phyloP scores from a whole-genome alignment of 2,797 vertebrate species.

The Hyperoplus immaculatus region DNA sequence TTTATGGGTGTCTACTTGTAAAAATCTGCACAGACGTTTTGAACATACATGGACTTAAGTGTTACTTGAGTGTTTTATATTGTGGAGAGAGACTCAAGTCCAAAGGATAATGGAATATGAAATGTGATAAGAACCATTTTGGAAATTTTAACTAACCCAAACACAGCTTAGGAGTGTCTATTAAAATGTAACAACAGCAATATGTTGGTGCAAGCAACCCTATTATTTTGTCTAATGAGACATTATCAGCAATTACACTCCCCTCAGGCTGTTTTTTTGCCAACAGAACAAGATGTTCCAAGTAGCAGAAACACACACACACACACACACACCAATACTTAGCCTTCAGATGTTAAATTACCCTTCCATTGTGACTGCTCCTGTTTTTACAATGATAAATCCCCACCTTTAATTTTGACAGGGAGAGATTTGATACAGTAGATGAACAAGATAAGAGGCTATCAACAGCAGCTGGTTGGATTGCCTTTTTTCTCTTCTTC shows the following conservation, averaged over 20 bases:
- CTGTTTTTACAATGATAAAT: not conserved
- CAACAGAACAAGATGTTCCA: constrained; percentile 21
- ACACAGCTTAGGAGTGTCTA: constrained; percentile 23
- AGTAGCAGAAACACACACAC: not conserved
- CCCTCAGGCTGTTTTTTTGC: constrained; percentile 22
- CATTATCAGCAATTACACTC: constrained; percentile 38
- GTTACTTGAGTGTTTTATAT: no score
- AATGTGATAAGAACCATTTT: no score
- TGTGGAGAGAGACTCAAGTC: no score
- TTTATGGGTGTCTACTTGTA: no score
- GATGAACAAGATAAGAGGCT: not conserved
- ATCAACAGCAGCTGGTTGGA: not conserved
- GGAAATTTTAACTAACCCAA: not conserved
- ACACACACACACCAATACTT: constrained; percentile 5
- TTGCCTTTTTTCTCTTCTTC: not conserved
- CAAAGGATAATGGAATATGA: no score
- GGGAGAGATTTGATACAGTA: not conserved
- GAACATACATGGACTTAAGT: no score
- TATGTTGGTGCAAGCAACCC: constrained; percentile 25
- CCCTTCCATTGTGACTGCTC: no score
- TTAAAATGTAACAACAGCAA: constrained; percentile 55
- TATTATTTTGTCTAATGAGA: constrained; percentile 51
- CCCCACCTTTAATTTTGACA: constrained; percentile 10
- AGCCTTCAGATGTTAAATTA: no score
- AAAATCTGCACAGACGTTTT: no score